Percentiles rank a stretch among this genome's conserved stretches.
These are phyloP conservation scores for Distichodus sexfasciatus DNA, from an alignment of 2,797 vertebrate species.

Conservation along the genomic window DNA sequence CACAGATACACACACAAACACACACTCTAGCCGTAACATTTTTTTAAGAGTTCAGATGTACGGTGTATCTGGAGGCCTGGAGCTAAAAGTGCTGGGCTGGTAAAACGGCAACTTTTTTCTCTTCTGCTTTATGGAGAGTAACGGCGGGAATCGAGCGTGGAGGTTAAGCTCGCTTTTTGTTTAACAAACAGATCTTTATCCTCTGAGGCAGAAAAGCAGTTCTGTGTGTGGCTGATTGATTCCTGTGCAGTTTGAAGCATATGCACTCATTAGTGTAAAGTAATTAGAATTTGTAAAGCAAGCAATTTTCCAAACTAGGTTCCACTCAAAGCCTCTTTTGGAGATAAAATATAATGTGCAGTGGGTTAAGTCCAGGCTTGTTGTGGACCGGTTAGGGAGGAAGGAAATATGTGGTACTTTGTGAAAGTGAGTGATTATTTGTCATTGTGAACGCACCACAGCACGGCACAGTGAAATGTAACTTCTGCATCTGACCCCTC, in stretches of 20 bases:
- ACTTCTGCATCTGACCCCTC: too few species aligned
- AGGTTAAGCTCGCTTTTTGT: constrained; percentile 32
- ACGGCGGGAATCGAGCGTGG: constrained; percentile 3
- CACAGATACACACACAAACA: constrained; percentile 2
- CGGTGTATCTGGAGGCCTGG: too few species aligned
- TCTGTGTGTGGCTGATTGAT: constrained; percentile 39
- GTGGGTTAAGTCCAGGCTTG: too few species aligned
- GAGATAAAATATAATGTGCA: not conserved
- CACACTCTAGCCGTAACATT: constrained; percentile 33
- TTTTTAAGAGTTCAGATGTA: constrained; percentile 24
- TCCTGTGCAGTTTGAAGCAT: constrained; percentile 5
- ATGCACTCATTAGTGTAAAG: constrained; percentile 37
- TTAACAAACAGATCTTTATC: constrained; percentile 36
- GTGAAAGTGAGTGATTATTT: too few species aligned
- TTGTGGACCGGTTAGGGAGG: too few species aligned
- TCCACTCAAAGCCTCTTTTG: not conserved
- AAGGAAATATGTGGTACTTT: not conserved
- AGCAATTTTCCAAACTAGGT: not conserved
- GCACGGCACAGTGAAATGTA: too few species aligned
- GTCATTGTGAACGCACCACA: too few species aligned
- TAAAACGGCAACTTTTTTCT: constrained; percentile 21
- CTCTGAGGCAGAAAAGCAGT: constrained; percentile 27
- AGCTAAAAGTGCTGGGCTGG: constrained; percentile 25
- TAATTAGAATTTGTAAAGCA: constrained; percentile 14
- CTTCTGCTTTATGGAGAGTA: constrained; percentile 23